phyloP scores from a whole-genome alignment of 2,797 vertebrate genomes.

The Pseudopleuronectes americanus region DNA sequence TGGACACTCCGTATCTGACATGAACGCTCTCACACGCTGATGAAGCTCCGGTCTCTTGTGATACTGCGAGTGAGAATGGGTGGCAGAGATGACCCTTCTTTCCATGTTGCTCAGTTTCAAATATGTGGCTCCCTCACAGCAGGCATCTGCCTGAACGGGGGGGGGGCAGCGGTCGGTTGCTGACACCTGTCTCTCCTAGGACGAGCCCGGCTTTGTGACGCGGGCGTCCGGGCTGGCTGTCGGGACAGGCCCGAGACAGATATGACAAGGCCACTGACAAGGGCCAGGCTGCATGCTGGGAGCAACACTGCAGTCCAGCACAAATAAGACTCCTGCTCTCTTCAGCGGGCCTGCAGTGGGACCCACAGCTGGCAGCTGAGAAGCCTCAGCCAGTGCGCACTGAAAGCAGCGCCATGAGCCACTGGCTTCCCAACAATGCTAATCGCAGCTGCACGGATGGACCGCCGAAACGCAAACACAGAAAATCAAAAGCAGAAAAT shows the following conservation, averaged over 20 bases:
- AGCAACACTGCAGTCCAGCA: conserved; percentile 60
- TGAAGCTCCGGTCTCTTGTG: conserved; percentile 41
- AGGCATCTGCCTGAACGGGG: conserved; percentile 57
- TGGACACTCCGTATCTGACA: conserved; percentile 65
- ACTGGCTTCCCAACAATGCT: conserved; percentile 30
- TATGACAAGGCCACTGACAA: conserved; percentile 69
- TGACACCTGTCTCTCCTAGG: conserved; percentile 77
- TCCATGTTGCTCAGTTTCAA: conserved; percentile 67
- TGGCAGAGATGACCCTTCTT: conserved; percentile 64
- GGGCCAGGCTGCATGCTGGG: conserved; percentile 67
- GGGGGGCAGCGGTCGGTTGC: conserved; percentile 18
- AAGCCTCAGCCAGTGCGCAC: conserved; percentile 33
- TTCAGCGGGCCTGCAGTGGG: conserved; percentile 43
- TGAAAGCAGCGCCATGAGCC: conserved; percentile 20
- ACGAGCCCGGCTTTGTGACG: conserved; percentile 65
- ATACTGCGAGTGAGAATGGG: conserved; percentile 51
- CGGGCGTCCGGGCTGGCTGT: conserved; percentile 57
- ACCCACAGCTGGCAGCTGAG: conserved; percentile 59
- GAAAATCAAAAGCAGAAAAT: conserved; percentile 36
- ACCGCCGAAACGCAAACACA: conserved; percentile 30
- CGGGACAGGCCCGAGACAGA: conserved; percentile 61
- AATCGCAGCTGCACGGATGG: conserved; percentile 38
- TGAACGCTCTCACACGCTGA: conserved; percentile 43
- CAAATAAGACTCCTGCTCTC: conserved; percentile 76
- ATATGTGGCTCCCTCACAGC: conserved; percentile 47